Conservation (phyloP, 2,797 vertebrate species). For the Pempheris klunzingeri region DNA sequence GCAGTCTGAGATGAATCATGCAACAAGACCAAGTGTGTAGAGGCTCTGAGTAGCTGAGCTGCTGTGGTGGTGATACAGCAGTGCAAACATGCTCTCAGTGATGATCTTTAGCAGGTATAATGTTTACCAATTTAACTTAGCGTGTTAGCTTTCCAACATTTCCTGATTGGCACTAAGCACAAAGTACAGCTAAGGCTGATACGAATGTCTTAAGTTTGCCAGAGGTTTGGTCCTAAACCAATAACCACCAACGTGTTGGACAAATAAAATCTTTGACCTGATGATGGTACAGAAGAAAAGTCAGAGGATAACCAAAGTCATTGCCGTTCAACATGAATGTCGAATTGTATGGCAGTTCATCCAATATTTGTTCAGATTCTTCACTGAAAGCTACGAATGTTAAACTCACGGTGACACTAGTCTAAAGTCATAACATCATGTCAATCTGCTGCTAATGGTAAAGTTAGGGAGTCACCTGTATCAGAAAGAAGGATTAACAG, state of each 20-base stretch:
- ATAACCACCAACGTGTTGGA: background rate
- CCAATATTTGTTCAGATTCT: background rate
- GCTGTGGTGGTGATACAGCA: too few species aligned
- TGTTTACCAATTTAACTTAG: background rate
- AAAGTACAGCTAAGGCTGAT: background rate
- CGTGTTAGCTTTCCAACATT: background rate
- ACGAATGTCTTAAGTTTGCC: background rate
- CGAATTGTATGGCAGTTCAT: background rate
- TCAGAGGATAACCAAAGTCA: background rate
- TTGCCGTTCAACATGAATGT: background rate
- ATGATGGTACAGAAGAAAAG: background rate
- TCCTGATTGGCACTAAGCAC: too few species aligned
- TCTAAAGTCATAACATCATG: too few species aligned
- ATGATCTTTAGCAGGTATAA: background rate
- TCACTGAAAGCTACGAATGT: background rate
- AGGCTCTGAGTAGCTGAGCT: background rate
- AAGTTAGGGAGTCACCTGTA: too few species aligned
- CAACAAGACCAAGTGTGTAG: background rate
- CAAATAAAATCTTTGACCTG: background rate
- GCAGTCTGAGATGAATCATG: background rate
- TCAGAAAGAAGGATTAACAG: background rate
- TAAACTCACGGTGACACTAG: background rate
- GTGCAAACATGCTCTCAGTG: background rate
- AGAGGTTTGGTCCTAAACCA: background rate
- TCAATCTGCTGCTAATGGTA: too few species aligned